Conservation (phyloP, 1,140 invertebrate genomes). For the Aphidius ervi region DNA sequence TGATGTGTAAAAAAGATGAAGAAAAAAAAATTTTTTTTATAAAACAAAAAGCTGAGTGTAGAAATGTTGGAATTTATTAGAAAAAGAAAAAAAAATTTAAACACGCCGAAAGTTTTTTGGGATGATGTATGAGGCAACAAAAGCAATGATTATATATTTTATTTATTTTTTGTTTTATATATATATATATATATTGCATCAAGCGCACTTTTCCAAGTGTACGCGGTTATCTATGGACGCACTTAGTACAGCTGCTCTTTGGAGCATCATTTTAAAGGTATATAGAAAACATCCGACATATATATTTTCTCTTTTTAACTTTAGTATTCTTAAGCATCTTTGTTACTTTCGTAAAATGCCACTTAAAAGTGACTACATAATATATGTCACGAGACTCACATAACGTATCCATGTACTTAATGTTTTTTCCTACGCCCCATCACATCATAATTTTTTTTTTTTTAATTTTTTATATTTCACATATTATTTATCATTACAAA, state of each 20-base stretch:
- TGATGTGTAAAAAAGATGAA: neutral
- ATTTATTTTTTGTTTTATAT: too few species aligned
- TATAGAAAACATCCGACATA: too few species aligned
- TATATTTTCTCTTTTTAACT: conserved; percentile 20
- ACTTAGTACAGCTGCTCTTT: conserved; percentile 51
- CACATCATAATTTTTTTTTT: too few species aligned
- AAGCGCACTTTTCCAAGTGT: conserved; percentile 31
- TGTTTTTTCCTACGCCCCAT: neutral
- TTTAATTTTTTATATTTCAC: too few species aligned
- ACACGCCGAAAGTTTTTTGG: conserved; percentile 15
- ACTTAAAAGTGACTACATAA: conserved; percentile 44
- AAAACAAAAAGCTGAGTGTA: conserved; percentile 7
- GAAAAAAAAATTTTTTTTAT: neutral
- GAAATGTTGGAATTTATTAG: neutral
- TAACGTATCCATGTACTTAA: conserved; percentile 16
- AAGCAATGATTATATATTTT: conserved; percentile 8
- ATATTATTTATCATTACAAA: too few species aligned
- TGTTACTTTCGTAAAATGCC: conserved; percentile 30
- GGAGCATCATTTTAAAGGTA: conserved; percentile 5
- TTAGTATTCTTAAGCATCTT: conserved; percentile 17
- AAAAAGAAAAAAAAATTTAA: conserved; percentile 3
- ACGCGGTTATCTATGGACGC: conserved; percentile 48
- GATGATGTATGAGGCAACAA: conserved; percentile 13
- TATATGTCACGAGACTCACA: conserved; percentile 33
- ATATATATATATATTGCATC: too few species aligned